Evolutionary conservation across 2,113 vertebrate species (phyloP), one percentile per base, ranked within the genome.

Genomic region (Rousettus leschenaultii): DNA sequence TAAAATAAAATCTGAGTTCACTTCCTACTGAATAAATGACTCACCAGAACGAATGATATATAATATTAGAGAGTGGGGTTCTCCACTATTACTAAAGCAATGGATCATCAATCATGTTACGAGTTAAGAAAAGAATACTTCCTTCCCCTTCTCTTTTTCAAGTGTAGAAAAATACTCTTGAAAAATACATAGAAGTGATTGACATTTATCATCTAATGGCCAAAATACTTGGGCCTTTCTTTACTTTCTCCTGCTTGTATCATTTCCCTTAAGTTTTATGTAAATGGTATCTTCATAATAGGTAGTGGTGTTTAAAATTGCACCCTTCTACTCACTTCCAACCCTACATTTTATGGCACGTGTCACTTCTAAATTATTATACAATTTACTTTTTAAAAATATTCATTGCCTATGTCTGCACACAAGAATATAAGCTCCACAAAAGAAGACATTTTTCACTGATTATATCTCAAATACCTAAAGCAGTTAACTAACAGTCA

Each of bases 1-100:
- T 63, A 87, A 91, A 78, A 63, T 83, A 68, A 87, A 73, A 87
- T 59, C 33, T 78, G 53, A 63, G n/a, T 77, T 92, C 21, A 79
- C 38, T 63, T 9, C 33, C 5, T 0, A 7, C 24, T 70, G 38
- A 90, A 51, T 43, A 28, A 16, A 6, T 22, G 26, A n/a, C 5
- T 75, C 30, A 68, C 65, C 22, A 85, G 70, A 63, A 79, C 79
- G 68, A 79, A 26, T 43, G 16, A 85, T 40, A 53, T 30, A n/a
- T 48, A 74, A 38, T 48, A 74, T 88, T 71, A 40, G 16, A 74
- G 43, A 84, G 4, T 24, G 3, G 5, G 3, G 12, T 70, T 61
- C 38, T 59, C 33, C 19, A 59, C 28, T 45, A 2, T 48, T 78
- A 51, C 43, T 40, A 61, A 59, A 38, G 24, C 55, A 78, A 13